Conservation (phyloP, 2,888 invertebrate species). For the Drosophila rubida region DNA sequence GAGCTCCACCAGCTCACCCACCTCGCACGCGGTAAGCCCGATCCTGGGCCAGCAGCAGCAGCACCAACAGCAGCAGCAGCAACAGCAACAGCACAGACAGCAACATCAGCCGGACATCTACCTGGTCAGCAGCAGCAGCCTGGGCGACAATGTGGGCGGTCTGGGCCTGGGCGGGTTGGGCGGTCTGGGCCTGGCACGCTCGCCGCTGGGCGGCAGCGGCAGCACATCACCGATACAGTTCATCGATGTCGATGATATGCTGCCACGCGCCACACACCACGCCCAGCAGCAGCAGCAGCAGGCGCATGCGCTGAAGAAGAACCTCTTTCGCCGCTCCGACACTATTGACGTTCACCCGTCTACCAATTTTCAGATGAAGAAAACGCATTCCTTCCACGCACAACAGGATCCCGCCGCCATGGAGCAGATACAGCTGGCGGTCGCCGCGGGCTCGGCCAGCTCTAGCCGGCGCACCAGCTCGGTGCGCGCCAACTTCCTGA, state of each 20-base stretch:
- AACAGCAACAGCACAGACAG: slow-evolving; percentile 33
- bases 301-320: slow-evolving; percentile 82
- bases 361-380: slow-evolving; percentile 85
- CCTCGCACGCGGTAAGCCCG: slow-evolving; percentile 81
- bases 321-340: slow-evolving; percentile 84
- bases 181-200: slow-evolving; percentile 62
- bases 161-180: slow-evolving; percentile 51
- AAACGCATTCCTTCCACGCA: slow-evolving; percentile 85
- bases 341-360: slow-evolving; percentile 85
- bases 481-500: slow-evolving; percentile 83
- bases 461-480: slow-evolving; percentile 84
- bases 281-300: slow-evolving; percentile 65
- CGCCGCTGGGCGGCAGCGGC: slow-evolving; percentile 74
- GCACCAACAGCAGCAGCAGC: slow-evolving; percentile 47
- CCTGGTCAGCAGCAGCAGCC: slow-evolving; percentile 84
- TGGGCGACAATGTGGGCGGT: slow-evolving; percentile 79
- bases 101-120: slow-evolving; percentile 83
- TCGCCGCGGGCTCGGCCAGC: slow-evolving; percentile 71
- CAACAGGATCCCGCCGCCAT: slow-evolving; percentile 84
- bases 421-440: slow-evolving; percentile 81
- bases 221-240: slow-evolving; percentile 83
- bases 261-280: slow-evolving; percentile 73
- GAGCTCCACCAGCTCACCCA: slow-evolving; percentile 81
- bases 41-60: slow-evolving; percentile 68
- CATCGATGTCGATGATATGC: slow-evolving; percentile 81